These are phyloP conservation scores for Anoplopoma fimbria DNA, from an alignment of 2,113 vertebrate genomes.

Conservation along the genomic window DNA sequence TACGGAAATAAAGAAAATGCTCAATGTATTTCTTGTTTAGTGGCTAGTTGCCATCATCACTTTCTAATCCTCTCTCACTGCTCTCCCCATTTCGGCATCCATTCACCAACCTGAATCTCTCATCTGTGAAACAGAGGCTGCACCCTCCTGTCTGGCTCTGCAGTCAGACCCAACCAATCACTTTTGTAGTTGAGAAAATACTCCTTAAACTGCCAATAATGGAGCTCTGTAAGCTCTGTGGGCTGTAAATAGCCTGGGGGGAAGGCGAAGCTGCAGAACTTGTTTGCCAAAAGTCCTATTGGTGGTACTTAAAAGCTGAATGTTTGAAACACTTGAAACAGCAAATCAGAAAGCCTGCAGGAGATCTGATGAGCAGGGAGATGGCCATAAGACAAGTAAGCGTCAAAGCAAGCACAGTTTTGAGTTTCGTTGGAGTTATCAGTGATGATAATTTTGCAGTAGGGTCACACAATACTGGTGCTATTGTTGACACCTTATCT, in stretches of 20 bases:
- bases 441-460: background rate
- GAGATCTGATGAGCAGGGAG: slow-evolving; percentile 2
- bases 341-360: background rate
- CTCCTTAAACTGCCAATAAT: slow-evolving; percentile 39
- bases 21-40: too few relatives aligned
- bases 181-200: slow-evolving; percentile 33
- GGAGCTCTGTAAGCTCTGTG: slow-evolving; percentile 29
- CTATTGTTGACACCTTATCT: too few relatives aligned
- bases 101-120: slow-evolving; percentile 26
- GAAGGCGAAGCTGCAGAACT: background rate
- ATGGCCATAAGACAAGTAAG: background rate
- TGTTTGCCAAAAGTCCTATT: slow-evolving; percentile 25
- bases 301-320: slow-evolving; percentile 25
- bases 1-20: too few relatives aligned
- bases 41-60: slow-evolving; percentile 13
- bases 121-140: slow-evolving; percentile 45
- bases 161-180: slow-evolving; percentile 21
- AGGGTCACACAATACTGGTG: background rate
- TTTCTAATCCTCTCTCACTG: slow-evolving; percentile 57
- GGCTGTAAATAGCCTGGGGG: slow-evolving; percentile 37
- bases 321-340: slow-evolving; percentile 17
- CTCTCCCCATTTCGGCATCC: slow-evolving; percentile 49
- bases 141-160: slow-evolving; percentile 25
- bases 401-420: background rate
- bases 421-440: background rate